A percentile compares a stretch with the other conserved stretches of the same genome.
These are phyloP conservation scores for Gerris lacustris DNA, from an alignment of 2,888 invertebrate species.

Conservation along the genomic window DNA sequence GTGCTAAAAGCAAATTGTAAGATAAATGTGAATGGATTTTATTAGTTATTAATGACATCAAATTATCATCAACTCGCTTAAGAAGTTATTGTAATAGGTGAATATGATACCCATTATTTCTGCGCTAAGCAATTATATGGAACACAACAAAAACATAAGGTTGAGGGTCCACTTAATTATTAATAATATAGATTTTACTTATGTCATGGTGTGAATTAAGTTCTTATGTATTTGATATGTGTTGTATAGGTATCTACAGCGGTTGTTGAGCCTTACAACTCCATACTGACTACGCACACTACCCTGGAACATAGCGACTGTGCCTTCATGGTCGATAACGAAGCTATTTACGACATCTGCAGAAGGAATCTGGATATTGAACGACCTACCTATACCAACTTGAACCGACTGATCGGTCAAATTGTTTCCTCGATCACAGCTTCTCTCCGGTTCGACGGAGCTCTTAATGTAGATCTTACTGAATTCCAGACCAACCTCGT, in stretches of 20 bases:
- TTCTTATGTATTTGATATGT: no score
- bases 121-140: no score
- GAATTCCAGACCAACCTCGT: slow-evolving; percentile 50
- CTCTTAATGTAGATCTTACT: slow-evolving; percentile 49
- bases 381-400: slow-evolving; percentile 48
- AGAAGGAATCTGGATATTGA: slow-evolving; percentile 46
- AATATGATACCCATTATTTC: no score
- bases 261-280: slow-evolving; percentile 47
- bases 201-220: no score
- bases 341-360: slow-evolving; percentile 46
- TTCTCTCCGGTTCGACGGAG: slow-evolving; percentile 48
- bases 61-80: no score
- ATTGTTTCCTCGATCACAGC: slow-evolving; percentile 70
- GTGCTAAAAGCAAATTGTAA: no score
- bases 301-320: slow-evolving; percentile 51
- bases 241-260: slow-evolving; percentile 32
- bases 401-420: slow-evolving; percentile 59
- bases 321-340: slow-evolving; percentile 47
- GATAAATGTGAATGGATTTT: no score
- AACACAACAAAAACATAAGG: no score
- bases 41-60: no score
- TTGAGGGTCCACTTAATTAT: no score
- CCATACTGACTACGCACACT: slow-evolving; percentile 48
- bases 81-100: no score
- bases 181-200: no score